These are phyloP conservation scores for Danio rerio DNA, from an alignment of 2,113 vertebrate genomes.

Conservation along the genomic window GRCz12tu NC_133185.1:4219001-4219500, in stretches of 20 bases:
- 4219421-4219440: slow-evolving; percentile 2
- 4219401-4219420: slow-evolving; percentile 32
- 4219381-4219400: neutral
- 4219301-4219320: neutral
- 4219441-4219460: neutral
- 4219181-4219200: slow-evolving; percentile 50
- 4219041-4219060: neutral
- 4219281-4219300: neutral
- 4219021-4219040: no score
- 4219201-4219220: neutral
- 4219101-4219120: slow-evolving; percentile 35
- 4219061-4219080: slow-evolving; percentile 19
- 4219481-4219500: slow-evolving; percentile 4
- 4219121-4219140: slow-evolving; percentile 52
- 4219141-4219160: slow-evolving; percentile 57
- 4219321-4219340: slow-evolving; percentile 3
- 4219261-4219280: neutral
- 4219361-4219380: neutral
- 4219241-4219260: slow-evolving; percentile 2
- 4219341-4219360: neutral
- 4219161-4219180: slow-evolving; percentile 52
- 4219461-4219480: neutral
- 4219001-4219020: neutral
- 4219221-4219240: neutral
- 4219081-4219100: slow-evolving; percentile 37